phyloP scores from a whole-genome alignment of 2,797 vertebrate genomes.

The Lithobates pipiens region DNA sequence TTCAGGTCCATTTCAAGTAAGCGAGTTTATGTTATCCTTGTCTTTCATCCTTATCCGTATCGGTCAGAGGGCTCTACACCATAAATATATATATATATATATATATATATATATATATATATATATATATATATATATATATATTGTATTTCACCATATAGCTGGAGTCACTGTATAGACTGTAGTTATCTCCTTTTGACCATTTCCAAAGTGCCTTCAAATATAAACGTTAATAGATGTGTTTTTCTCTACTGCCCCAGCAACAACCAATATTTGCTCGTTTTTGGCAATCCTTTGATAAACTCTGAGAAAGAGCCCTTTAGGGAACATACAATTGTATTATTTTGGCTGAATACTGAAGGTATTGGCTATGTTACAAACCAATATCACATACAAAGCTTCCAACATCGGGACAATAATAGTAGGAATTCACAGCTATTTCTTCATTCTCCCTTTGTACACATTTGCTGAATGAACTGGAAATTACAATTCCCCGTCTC shows the following conservation, averaged over 20 bases:
- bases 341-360: constrained; percentile 41
- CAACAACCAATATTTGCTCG: constrained; percentile 53
- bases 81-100: no score
- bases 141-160: background rate
- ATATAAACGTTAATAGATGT: background rate
- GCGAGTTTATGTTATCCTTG: no score
- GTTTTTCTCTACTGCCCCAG: constrained; percentile 42
- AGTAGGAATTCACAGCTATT: constrained; percentile 1
- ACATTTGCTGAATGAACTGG: background rate
- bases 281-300: constrained; percentile 44
- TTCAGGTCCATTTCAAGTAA: no score
- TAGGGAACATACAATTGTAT: constrained; percentile 49
- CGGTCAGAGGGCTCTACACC: no score
- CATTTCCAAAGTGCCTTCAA: background rate
- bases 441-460: constrained; percentile 10
- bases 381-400: constrained; percentile 44
- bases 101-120: no score
- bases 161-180: background rate
- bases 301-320: constrained; percentile 21
- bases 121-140: no score
- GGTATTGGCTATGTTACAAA: constrained; percentile 31
- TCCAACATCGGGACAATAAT: constrained; percentile 32
- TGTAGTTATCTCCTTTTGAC: constrained; percentile 8
- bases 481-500: constrained; percentile 1
- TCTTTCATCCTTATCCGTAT: no score